Evolutionary conservation across 92 coral and sea anemone species (phyloP).

Genomic region (Siderastrea radians): DNA sequence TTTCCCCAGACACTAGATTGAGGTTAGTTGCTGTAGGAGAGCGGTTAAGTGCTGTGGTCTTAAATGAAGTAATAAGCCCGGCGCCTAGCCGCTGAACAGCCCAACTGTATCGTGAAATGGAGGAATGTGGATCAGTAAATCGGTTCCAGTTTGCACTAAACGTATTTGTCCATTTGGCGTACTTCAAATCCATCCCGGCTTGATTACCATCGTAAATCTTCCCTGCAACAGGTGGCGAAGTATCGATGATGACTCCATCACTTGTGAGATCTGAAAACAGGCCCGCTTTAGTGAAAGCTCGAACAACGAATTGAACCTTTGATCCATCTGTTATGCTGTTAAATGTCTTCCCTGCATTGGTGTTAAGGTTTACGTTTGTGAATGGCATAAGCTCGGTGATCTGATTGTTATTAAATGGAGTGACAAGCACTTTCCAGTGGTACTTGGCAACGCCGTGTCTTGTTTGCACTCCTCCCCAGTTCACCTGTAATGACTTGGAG

Average conservation of each 20-base stretch:
- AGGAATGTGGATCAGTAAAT: constrained; percentile 86
- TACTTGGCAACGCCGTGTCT: constrained; percentile 86
- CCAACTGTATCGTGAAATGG: constrained; percentile 87
- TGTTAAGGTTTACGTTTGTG: constrained; percentile 71
- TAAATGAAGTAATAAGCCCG: constrained; percentile 71
- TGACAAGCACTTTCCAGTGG: constrained; percentile 84
- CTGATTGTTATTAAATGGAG: constrained; percentile 51
- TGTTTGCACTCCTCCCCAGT: constrained; percentile 96
- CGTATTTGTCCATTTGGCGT: constrained; percentile 89
- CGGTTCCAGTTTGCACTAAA: constrained; percentile 90
- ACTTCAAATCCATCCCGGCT: constrained; percentile 71
- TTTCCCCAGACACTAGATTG: constrained; percentile 81
- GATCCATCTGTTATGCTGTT: constrained; percentile 79
- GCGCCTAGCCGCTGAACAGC: constrained; percentile 71
- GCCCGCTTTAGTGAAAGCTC: constrained; percentile 95
- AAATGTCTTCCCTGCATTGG: constrained; percentile 75
- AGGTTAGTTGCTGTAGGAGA: constrained; percentile 67
- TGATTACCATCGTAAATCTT: constrained; percentile 77
- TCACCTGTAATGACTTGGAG: constrained; percentile 77
- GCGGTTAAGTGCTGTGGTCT: constrained; percentile 66
- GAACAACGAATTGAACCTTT: constrained; percentile 61
- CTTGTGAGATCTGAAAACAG: constrained; percentile 83
- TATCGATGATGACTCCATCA: constrained; percentile 88
- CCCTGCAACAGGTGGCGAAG: constrained; percentile 81
- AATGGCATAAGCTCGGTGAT: constrained; percentile 61